Conservation (phyloP, 2,113 vertebrate genomes). For the Nannobrachium achirus region DNA sequence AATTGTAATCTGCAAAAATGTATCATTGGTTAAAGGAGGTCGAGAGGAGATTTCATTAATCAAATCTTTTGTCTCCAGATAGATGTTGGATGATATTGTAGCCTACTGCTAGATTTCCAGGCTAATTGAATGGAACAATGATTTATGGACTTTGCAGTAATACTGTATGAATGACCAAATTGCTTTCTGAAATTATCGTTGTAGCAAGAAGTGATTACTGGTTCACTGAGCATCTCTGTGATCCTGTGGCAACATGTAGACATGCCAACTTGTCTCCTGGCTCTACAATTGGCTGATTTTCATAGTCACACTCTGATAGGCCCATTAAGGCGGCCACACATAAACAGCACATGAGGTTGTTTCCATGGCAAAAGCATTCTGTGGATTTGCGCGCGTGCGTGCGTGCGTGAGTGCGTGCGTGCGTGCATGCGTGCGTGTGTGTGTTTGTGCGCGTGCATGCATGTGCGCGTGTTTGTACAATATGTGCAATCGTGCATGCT, state of each 20-base stretch:
- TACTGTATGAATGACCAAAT: neutral
- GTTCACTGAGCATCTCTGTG: conserved; percentile 9
- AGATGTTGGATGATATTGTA: neutral
- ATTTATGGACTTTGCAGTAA: neutral
- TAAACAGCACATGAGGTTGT: conserved; percentile 44
- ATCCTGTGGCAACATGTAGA: conserved; percentile 29
- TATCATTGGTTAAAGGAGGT: neutral
- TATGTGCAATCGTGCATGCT: too few species aligned
- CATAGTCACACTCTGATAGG: conserved; percentile 39
- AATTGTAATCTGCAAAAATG: neutral
- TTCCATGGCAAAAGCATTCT: conserved; percentile 52
- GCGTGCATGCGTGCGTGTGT: neutral
- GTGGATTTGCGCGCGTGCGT: conserved; percentile 5
- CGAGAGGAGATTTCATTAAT: neutral
- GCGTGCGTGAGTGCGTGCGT: conserved; percentile 9
- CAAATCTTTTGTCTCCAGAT: neutral
- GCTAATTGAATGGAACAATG: neutral
- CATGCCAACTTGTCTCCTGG: conserved; percentile 25
- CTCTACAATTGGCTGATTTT: conserved; percentile 50
- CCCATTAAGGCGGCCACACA: conserved; percentile 29
- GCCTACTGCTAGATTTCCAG: neutral
- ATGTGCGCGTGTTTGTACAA: too few species aligned
- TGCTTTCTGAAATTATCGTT: neutral
- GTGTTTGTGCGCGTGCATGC: neutral
- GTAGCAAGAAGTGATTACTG: conserved; percentile 8